Base-by-base conservation (phyloP, 2,113 vertebrate genomes). In the Narcine bancroftii region DNA sequence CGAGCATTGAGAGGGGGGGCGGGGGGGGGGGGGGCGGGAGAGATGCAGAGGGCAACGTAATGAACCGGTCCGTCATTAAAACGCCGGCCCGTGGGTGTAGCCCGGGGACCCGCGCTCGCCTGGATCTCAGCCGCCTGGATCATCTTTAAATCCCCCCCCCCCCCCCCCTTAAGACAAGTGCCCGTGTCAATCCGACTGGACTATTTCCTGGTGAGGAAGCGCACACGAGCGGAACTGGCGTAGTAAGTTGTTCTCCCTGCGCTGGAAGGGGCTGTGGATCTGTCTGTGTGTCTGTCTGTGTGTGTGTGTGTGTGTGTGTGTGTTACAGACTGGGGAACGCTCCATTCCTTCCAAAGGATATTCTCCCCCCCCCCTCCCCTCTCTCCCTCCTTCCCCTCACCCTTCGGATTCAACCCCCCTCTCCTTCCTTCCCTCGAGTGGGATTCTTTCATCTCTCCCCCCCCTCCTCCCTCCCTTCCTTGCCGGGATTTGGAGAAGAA, bases 151-250 rank as follows among this genome's bases (percentile, higher is more conserved):
- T 60, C 53, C 19, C 65, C 65, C 19, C 65, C 65, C 65, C n/a
- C n/a, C n/a, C n/a, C n/a, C n/a, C n/a, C n/a, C n/a, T n/a, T n/a
- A n/a, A 4, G 53, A 19, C n/a, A 36, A 60, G 33, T 60, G 17
- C 81, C 81, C 81, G 29, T 60, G 81, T 21, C 0, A 56, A 85
- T 36, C 11, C n/a, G 50, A n/a, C 53, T 85, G 81, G 81, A 85
- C 81, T 85, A 85, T 85, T 85, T 85, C 81, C 81, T 85, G 81
- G 81, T 85, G 81, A 85, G 81, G 81, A 85, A 36, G 81, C n/a
- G 60, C 50, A 85, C 81, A 85, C 36, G 81, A 85, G 81, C 81
- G 81, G 81, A 85, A 85, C 81, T 85, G 81, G 81, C 81, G 81
- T 85, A 85, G 81, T 85, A 85, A 85, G 33, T 85, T 85, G 81